Evolutionary conservation across 2,113 vertebrate species (phyloP), one percentile per base, ranked within the genome.

Genomic region (Emydura subglobosa): DNA sequence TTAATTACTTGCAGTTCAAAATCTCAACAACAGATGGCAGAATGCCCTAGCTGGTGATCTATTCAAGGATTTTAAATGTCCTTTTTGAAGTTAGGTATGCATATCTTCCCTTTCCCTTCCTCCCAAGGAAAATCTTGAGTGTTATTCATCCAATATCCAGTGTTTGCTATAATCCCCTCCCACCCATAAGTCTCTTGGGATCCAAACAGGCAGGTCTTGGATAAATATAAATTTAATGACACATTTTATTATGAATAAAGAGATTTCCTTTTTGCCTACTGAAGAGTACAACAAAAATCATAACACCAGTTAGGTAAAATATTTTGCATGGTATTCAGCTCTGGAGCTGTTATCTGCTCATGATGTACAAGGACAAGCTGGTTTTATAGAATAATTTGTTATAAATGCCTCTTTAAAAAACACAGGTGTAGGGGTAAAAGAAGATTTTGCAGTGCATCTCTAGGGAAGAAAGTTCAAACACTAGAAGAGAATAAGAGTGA

Each of bases 21-120:
- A 89, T 95, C 93, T 94, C 94, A 95, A 96, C 97, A 53, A 98
- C 82, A 98, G 98, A 92, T 97, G 98, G 97, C 97, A 96, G 82
- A 85, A 94, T 85, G 87, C 42, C 88, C 97, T 96, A 97, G 84
- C 91, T 92, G 83, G 53, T 95, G 87, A 84, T 87, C 51, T 50
- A 47, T 72, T 19, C 44, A 54, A 55, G 50, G 39, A 85, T 95
- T 90, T 80, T 86, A 10, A 34, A 5, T 0, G n/a, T 90, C 59
- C 47, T 83, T 68, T 61, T 85, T 57, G n/a, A 92, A 31, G 47
- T 65, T 65, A 68, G 49, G 78, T 88, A 3, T 39, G 22, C 10
- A 79, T 82, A 22, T n/a, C 85, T 89, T 87, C 27, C 24, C 34
- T 65, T 91, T 85, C 25, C 50, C 82, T 79, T 29, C 5, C 7